Base-by-base conservation (phyloP, 2,888 invertebrate genomes). In the Drosophila meridionalis region DNA sequence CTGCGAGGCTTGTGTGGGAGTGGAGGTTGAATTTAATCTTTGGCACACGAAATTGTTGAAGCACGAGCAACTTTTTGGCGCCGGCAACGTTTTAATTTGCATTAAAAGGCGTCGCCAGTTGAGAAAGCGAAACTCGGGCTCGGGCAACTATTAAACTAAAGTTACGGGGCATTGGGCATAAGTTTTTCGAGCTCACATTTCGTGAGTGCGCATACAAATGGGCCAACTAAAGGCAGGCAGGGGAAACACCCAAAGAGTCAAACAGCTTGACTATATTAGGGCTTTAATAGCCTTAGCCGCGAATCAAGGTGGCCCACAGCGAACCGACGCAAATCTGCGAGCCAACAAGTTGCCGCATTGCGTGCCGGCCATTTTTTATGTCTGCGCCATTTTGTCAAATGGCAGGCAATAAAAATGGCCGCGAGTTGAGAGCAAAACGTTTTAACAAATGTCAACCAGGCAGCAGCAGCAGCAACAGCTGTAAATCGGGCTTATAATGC, bases 81-180 rank as follows among this genome's bases (percentile, higher is more conserved):
- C 60, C 64, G 70, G 60, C 71, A 83, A 80, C 83, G 78, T 78
- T 90, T 90, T 87, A 90, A 90, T 86, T 87, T 86, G 89, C 89
- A 90, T 87, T 86, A 77, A 89, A 83, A 69, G 66, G 77, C 76
- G 82, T 60, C 69, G 75, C 62, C 85, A 73, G 80, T 64, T 50
- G 69, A 57, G 30, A 30, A 59, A 56, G 62, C 52, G 45, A 55
- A 80, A 61, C 32, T 76, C 63, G 20, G 20, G 28, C n/a, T 12
- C 60, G 67, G 58, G 56, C 70, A 90, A 87, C 87, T 87, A 87
- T 90, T 86, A 80, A 90, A 87, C 73, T 83, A 72, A 83, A 88
- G 75, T 87, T 86, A 88, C 72, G 82, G 56, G 71, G 75, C 63
- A 73, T 65, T 80, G 80, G 62, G 71, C 62, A 77, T 59, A 87